These are phyloP conservation scores for Nestor notabilis DNA, from an alignment of 2,113 vertebrate species.

Conservation along the genomic window DNA sequence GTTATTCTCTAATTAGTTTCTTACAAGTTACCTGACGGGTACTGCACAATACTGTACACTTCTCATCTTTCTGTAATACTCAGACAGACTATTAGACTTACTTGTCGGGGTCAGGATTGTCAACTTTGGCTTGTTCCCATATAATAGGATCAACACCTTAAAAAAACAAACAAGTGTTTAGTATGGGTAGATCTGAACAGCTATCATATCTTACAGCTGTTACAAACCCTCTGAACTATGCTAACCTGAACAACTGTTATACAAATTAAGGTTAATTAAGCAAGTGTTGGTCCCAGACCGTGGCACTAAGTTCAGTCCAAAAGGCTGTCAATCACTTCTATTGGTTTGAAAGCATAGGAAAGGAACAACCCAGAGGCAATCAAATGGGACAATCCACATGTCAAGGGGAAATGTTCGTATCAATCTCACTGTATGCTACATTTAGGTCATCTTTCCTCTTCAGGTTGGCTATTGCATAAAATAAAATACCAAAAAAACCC, in stretches of 20 bases:
- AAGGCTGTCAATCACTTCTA: background rate
- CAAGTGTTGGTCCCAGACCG: background rate
- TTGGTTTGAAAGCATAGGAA: background rate
- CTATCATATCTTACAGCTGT: background rate
- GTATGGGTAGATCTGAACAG: background rate
- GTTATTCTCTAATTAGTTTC: background rate
- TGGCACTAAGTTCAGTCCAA: background rate
- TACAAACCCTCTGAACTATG: background rate
- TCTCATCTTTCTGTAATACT: background rate
- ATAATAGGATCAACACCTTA: constrained; percentile 96
- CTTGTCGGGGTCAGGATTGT: constrained; percentile 97
- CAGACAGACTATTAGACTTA: constrained; percentile 60
- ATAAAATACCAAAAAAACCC: background rate
- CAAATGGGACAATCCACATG: background rate
- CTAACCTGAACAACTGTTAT: background rate
- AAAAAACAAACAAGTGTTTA: background rate
- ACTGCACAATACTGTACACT: background rate
- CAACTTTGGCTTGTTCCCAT: constrained; percentile 98
- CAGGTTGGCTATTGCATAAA: background rate
- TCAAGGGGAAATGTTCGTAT: background rate
- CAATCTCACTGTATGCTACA: background rate
- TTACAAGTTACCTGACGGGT: background rate
- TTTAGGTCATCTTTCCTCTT: background rate
- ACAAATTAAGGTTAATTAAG: background rate
- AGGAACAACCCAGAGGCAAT: background rate